Conservation (phyloP, 2,888 invertebrate genomes). For the Zelleria hepariella region DNA sequence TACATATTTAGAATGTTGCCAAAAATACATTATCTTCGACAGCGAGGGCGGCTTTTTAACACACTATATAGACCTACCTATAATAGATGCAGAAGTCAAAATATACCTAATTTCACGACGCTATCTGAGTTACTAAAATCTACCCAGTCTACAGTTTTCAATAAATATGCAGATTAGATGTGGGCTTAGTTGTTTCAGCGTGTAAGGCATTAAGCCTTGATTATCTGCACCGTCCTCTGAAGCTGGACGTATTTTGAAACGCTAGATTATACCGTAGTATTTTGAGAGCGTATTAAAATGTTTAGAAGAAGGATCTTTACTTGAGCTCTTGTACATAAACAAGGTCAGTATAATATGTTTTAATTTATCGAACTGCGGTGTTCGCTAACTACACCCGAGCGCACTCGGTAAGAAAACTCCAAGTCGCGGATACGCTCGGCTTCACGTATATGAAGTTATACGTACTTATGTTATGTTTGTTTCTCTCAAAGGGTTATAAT, state of each 20-base stretch:
- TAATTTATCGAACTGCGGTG: neutral
- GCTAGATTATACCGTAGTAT: neutral
- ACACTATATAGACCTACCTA: too few species aligned
- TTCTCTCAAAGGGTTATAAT: slow-evolving; percentile 23
- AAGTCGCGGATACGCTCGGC: neutral
- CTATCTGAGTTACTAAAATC: slow-evolving; percentile 30
- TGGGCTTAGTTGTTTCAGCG: slow-evolving; percentile 32
- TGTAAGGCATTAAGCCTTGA: slow-evolving; percentile 21
- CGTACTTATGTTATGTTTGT: neutral
- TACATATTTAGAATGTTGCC: too few species aligned
- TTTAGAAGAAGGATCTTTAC: neutral
- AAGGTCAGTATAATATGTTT: neutral
- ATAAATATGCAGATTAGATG: slow-evolving; percentile 45
- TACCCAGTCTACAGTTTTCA: slow-evolving; percentile 42
- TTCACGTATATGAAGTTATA: neutral
- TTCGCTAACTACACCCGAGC: neutral
- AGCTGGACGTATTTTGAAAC: neutral
- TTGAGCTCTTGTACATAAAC: neutral
- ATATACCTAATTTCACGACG: slow-evolving; percentile 27
- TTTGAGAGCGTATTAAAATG: neutral
- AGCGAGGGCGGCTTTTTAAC: too few species aligned
- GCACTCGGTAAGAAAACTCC: neutral
- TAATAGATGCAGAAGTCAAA: slow-evolving; percentile 28
- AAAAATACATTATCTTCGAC: too few species aligned
- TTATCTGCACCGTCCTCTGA: slow-evolving; percentile 26